Evolutionary conservation across 2,888 invertebrate species (phyloP).

Genomic region (Synergus laeviventris): DNA sequence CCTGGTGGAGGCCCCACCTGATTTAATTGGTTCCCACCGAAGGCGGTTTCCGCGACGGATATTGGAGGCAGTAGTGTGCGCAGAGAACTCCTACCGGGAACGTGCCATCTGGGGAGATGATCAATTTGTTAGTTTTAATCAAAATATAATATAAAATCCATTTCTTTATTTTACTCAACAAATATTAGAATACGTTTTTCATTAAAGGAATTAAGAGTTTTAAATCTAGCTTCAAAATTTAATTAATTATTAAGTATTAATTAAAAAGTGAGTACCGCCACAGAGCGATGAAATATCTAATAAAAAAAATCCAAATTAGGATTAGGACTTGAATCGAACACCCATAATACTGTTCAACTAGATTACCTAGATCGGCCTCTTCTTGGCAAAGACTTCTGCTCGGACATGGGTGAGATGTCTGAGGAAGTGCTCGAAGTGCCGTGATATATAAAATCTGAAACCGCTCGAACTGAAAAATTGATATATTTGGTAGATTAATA

Average conservation of each 20-base stretch:
- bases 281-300: too few species aligned
- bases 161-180: neutral
- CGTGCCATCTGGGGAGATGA: conserved; percentile 77
- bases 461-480: conserved; percentile 71
- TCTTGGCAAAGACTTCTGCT: conserved; percentile 85
- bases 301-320: too few species aligned
- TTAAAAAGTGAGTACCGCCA: too few species aligned
- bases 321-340: too few species aligned
- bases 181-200: too few species aligned
- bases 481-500: neutral
- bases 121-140: conserved; percentile 31
- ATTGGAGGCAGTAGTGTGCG: conserved; percentile 82
- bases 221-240: too few species aligned
- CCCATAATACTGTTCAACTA: too few species aligned
- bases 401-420: conserved; percentile 87
- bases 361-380: conserved; percentile 83
- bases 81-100: conserved; percentile 77
- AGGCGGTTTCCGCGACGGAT: conserved; percentile 79
- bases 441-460: conserved; percentile 85
- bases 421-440: conserved; percentile 87
- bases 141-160: neutral
- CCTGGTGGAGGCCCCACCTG: conserved; percentile 66
- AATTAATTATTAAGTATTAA: too few species aligned
- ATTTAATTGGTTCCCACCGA: conserved; percentile 71
- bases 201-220: too few species aligned